Base-by-base conservation (phyloP, 2,888 invertebrate genomes). In the Brachyopa scutellaris region DNA sequence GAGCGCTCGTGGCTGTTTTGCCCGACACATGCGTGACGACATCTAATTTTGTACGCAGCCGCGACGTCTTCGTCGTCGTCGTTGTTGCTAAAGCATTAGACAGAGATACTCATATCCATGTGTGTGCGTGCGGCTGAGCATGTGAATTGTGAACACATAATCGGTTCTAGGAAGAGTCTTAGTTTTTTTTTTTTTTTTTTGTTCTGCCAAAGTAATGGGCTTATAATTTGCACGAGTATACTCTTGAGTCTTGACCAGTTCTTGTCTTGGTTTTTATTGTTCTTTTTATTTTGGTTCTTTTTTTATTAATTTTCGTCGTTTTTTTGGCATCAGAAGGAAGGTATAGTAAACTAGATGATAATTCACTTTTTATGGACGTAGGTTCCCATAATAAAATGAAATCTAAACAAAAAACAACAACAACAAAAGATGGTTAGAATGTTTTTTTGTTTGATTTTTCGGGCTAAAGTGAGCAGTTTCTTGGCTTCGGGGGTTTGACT, bases 211-310 rank as follows among this genome's bases (percentile, higher is more conserved):
- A 42, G 49, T 74, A 74, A 74, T 74, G 66, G 66, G 51, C 66
- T 66, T 74, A 74, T 66, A 74, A 57, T 59, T 66, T 74, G 57
- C 66, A 74, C 64, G 74, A 66, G 74, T 17, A 59, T 45, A 38
- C 73, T 64, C 53, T 64, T 55, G 64, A 38, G 64, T 64, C 53
- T 64, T 55, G 64, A 45, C 62, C 15, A 47, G 45, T 19, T 64
- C 29, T 47, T 19, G 33, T 33, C 15, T 45, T 45, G 21, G 0
- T 55, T 23, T 55, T 26, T 26, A 26, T 26, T 31, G 9, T n/a
- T 53, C 4, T 33, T 53, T 29, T n/a, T 7, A 1, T 15, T 13
- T 2, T 26, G 9, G 2, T 47, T 19, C 21, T 59, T 19, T 47
- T 11, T 33, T 33, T 13, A 11, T 36, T 33, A 11, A 11, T 36